A percentile compares a stretch with the other conserved stretches of the same genome.
Conservation (phyloP, 2,888 invertebrate genomes). For the Hoplodrina blanda region DNA sequence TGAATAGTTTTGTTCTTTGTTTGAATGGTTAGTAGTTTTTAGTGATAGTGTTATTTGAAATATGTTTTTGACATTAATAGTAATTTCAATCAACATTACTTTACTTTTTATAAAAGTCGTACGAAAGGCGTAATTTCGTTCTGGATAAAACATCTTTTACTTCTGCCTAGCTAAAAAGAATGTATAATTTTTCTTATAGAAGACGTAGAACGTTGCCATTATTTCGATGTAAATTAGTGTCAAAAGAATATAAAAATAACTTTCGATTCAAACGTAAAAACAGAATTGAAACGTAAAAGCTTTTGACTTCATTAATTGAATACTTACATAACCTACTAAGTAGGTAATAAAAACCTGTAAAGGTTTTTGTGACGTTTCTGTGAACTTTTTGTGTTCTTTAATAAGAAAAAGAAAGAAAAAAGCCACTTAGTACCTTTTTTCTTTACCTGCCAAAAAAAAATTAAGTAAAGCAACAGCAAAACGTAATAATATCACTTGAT, state of each 20-base stretch:
- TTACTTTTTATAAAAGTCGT: no score
- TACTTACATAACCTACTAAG: neutral
- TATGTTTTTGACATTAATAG: no score
- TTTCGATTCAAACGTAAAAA: neutral
- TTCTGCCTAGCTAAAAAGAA: no score
- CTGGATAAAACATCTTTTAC: no score
- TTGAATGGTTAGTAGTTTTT: neutral
- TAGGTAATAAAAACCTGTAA: neutral
- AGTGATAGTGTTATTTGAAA: neutral
- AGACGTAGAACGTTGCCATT: neutral
- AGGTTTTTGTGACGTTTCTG: neutral
- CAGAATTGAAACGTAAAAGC: neutral
- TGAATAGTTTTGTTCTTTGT: conserved; percentile 37
- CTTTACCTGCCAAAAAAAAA: conserved; percentile 6
- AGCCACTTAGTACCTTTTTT: neutral
- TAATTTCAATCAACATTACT: no score
- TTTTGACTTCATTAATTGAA: neutral
- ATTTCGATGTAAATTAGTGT: neutral
- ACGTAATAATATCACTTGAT: conserved; percentile 27
- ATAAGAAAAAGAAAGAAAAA: neutral
- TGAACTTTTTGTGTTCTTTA: neutral
- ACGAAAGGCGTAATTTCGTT: no score
- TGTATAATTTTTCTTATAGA: no score
- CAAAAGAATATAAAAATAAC: neutral
- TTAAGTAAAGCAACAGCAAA: conserved; percentile 13